Percentiles rank a stretch among this genome's conserved stretches.
Conservation (phyloP, 2,888 invertebrate species). For the Maniola hyperantus region DNA sequence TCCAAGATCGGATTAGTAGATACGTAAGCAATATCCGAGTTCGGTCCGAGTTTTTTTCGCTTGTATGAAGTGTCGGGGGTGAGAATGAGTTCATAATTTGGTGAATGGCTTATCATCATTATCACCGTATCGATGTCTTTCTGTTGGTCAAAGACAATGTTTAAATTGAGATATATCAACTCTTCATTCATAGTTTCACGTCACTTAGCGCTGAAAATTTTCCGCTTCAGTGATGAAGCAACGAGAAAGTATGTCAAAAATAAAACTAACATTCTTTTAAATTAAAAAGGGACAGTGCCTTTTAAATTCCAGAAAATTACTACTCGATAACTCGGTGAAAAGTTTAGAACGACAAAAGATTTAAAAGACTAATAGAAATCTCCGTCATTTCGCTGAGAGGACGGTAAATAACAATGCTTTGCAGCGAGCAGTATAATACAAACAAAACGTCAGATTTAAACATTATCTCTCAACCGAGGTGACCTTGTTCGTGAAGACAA, state of each 20-base stretch:
- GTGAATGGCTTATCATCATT: no score
- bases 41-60: no score
- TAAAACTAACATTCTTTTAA: neutral
- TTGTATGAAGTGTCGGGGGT: no score
- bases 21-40: no score
- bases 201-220: no score
- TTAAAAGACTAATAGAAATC: slow-evolving; percentile 3
- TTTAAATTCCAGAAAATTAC: neutral
- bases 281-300: neutral
- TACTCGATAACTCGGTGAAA: neutral
- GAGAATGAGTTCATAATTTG: no score
- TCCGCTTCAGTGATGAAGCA: no score
- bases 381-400: neutral
- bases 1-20: no score
- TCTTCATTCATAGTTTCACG: neutral
- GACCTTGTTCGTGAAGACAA: slow-evolving; percentile 19
- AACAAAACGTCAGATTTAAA: slow-evolving; percentile 16
- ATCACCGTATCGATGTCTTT: no score
- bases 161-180: no score
- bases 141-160: no score
- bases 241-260: neutral
- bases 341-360: neutral
- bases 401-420: slow-evolving; percentile 9
- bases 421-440: slow-evolving; percentile 7
- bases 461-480: slow-evolving; percentile 13